These are phyloP conservation scores for Odobenus rosmarus DNA, from an alignment of 2,113 vertebrate genomes.

Conservation along the genomic window DNA sequence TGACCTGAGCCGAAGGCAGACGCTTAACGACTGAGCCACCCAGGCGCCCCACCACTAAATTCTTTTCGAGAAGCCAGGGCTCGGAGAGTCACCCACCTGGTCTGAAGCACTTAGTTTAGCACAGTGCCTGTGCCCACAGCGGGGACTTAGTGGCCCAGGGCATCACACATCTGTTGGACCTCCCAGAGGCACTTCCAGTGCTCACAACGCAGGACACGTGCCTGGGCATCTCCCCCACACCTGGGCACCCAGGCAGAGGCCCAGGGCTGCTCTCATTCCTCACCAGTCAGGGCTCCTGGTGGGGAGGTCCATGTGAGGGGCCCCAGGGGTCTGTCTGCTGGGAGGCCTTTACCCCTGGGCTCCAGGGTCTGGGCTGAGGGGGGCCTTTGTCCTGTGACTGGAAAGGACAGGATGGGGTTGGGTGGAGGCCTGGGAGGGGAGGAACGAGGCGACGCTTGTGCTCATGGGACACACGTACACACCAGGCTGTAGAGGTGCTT, in stretches of 20 bases:
- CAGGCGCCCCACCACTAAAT: background rate
- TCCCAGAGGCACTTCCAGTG: background rate
- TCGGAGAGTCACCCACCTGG: background rate
- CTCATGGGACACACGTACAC: background rate
- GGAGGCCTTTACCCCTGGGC: background rate
- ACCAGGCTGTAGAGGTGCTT: background rate
- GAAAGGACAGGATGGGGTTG: background rate
- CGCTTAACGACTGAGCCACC: too few species aligned
- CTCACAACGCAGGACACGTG: background rate
- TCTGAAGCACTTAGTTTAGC: background rate
- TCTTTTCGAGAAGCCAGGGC: background rate
- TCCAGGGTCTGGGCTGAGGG: background rate
- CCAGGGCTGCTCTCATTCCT: background rate
- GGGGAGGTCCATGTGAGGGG: background rate
- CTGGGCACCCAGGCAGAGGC: too few species aligned
- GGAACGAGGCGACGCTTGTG: background rate
- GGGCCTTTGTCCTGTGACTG: background rate
- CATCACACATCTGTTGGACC: background rate
- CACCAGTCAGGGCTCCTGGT: background rate
- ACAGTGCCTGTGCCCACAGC: background rate
- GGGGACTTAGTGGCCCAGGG: background rate
- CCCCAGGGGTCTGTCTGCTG: background rate
- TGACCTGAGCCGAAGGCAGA: too few species aligned
- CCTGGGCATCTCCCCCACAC: background rate
- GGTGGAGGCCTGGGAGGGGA: background rate